Base-by-base conservation (phyloP, 2,797 vertebrate genomes). In the Tokudaia muenninki region DNA sequence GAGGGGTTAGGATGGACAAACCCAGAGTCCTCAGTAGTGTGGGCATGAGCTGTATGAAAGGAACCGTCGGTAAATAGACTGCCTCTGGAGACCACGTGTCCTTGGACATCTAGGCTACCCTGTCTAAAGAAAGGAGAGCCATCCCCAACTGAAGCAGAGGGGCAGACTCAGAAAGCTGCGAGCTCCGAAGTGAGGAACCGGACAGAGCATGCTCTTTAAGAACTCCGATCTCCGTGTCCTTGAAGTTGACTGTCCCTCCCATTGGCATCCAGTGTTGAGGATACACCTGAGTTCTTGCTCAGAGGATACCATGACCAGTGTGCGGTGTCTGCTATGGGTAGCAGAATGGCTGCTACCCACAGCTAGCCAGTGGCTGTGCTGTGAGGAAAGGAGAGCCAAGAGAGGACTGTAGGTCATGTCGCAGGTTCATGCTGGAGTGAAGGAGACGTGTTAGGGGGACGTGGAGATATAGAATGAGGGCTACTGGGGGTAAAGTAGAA, bases 1-100 rank as follows among this genome's bases (percentile, higher is more conserved):
- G 6, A 34, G 1, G 16, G 6, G 44, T 26, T 12, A 44, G n/a
- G 2, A 34, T 24, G 24, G 29, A 2, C 0, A 1, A 37, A 16
- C 44, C 24, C 3, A 0, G 6, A 22, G 50, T 11, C 12, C 19
- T 31, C 9, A 7, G 67, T 41, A 9, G 2, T 10, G 0, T 52
- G 70, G 2, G 17, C 31, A 0, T 11, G 34, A 10, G 41, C 47
- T 37, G 74, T n/a, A 0, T 2, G 13, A 34, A 17, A 26, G 34
- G 44, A 47, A 26, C 4, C 24, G 0, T 6, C 50, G 65, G n/a
- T 92, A 61, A 55, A 59, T 34, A 2, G 55, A 29, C 41, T 52
- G 37, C 22, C 13, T 44, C 17, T 26, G 14, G 57, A 78, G 93
- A 44, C 77, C 67, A 0, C 3, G 0, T 0, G 21, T 65, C 50